Conservation (phyloP, 2,888 invertebrate genomes). For the Melanotus villosus region DNA sequence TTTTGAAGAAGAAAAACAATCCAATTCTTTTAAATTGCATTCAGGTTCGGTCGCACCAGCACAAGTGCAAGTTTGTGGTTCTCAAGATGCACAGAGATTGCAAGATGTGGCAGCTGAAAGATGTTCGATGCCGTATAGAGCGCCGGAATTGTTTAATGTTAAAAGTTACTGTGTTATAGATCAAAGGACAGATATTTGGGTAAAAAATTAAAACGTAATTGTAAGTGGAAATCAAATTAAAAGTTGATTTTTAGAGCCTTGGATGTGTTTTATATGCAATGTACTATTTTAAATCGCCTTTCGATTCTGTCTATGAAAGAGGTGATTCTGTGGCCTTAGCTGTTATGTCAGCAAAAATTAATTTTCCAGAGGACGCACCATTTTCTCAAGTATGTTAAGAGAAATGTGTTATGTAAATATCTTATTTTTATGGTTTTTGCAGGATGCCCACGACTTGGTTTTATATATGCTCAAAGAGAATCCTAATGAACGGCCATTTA, state of each 20-base stretch:
- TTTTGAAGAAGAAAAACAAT: too few species aligned
- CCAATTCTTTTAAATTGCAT: too few species aligned
- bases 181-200: conserved; percentile 91
- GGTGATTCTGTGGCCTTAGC: conserved; percentile 92
- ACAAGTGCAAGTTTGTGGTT: conserved; percentile 76
- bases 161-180: conserved; percentile 86
- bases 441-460: conserved; percentile 81
- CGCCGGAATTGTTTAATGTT: conserved; percentile 90
- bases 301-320: conserved; percentile 85
- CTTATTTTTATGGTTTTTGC: conserved; percentile 41
- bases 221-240: too few species aligned
- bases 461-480: conserved; percentile 81
- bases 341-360: conserved; percentile 81
- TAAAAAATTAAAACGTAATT: conserved; percentile 61
- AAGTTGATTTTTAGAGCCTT: conserved; percentile 77
- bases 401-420: conserved; percentile 32
- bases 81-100: conserved; percentile 78
- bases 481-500: conserved; percentile 82
- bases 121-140: conserved; percentile 90
- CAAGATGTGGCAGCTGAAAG: conserved; percentile 88
- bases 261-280: conserved; percentile 90
- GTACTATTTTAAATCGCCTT: conserved; percentile 89
- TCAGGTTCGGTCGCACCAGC: conserved; percentile 80
- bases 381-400: conserved; percentile 71
- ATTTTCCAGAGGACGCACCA: conserved; percentile 79